phyloP scores from a whole-genome alignment of 2,797 vertebrate species.

The Notamacropus eugenii region DNA sequence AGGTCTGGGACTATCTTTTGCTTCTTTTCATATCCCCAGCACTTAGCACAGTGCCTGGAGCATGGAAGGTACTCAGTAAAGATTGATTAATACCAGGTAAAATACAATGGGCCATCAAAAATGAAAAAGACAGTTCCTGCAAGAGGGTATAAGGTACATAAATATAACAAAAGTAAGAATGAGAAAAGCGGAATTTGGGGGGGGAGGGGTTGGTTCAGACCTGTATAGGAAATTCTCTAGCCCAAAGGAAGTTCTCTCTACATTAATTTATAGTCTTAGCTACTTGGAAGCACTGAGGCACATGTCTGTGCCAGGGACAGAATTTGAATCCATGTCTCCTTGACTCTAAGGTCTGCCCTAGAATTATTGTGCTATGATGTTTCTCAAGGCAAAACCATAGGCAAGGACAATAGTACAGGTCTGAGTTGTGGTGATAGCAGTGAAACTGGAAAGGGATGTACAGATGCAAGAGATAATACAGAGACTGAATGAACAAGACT shows the following conservation, averaged over 20 bases:
- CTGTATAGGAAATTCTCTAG: neutral
- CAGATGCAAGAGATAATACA: neutral
- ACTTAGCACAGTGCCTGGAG: neutral
- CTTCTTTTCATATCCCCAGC: neutral
- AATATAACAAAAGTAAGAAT: neutral
- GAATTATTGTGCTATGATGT: neutral
- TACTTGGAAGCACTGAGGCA: neutral
- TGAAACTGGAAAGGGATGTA: neutral
- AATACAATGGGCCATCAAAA: neutral
- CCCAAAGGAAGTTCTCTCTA: neutral
- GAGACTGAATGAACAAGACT: neutral
- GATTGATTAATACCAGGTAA: neutral
- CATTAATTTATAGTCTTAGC: neutral
- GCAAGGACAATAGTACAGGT: neutral
- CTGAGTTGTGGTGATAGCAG: neutral
- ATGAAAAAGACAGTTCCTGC: neutral
- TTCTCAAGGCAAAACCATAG: neutral
- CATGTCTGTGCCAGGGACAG: neutral
- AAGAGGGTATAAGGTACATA: neutral
- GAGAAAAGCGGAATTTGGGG: neutral
- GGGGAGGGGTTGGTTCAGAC: neutral
- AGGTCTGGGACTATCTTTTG: neutral
- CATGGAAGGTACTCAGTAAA: neutral
- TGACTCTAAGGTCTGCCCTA: neutral
- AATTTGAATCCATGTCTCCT: neutral